These are phyloP conservation scores for Calliphora vicina DNA, from an alignment of 1,140 invertebrate genomes.

Conservation along the genomic window DNA sequence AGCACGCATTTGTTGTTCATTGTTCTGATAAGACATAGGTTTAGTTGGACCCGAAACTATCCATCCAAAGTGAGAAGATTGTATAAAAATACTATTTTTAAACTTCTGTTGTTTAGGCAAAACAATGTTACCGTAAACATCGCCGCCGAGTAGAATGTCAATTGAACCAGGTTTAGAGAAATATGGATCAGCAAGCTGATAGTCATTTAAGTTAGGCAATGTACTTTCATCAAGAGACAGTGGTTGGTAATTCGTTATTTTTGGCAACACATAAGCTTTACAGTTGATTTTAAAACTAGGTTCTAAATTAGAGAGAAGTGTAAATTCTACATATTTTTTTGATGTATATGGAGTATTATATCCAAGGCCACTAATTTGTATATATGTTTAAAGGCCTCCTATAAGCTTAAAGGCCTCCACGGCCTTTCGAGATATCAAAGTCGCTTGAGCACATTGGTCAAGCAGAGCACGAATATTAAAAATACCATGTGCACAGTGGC, in stretches of 20 bases:
- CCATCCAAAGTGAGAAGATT: conserved; percentile 12
- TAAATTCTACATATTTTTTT: neutral
- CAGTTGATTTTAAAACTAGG: neutral
- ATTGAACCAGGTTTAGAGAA: neutral
- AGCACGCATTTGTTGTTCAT: neutral
- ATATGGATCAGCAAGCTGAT: neutral
- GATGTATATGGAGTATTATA: neutral
- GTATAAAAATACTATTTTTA: neutral
- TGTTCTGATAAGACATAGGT: neutral
- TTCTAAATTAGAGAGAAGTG: neutral
- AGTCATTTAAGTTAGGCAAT: neutral
- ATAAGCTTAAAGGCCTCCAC: neutral
- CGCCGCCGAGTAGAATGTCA: neutral
- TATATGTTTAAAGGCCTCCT: neutral
- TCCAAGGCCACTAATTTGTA: neutral
- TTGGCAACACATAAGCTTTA: neutral
- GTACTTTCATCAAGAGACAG: neutral
- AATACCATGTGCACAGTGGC: neutral
- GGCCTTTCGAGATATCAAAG: neutral
- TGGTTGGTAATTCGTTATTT: neutral
- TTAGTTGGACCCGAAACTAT: conserved; percentile 11
- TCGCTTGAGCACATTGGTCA: neutral
- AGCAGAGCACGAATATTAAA: neutral
- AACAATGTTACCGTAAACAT: neutral
- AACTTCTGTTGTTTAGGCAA: conserved; percentile 5